phyloP scores from a whole-genome alignment of 2,797 vertebrate species.

The Chaetophractus vellerosus region DNA sequence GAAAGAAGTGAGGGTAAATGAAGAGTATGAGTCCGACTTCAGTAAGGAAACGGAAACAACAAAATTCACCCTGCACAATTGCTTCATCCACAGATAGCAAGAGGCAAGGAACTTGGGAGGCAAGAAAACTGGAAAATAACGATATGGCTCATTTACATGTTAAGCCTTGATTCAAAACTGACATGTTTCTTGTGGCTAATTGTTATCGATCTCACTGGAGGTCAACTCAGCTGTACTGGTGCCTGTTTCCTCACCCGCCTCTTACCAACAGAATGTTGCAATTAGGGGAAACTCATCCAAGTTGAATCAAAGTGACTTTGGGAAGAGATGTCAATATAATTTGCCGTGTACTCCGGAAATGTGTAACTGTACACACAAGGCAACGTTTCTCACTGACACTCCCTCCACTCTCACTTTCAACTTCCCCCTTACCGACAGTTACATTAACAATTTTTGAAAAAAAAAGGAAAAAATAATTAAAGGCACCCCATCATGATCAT shows the following conservation, averaged over 20 bases:
- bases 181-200: background rate
- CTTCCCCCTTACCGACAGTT: constrained; percentile 67
- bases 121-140: background rate
- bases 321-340: background rate
- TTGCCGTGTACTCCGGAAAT: background rate
- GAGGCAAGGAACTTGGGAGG: background rate
- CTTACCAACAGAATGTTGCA: background rate
- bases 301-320: constrained; percentile 56
- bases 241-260: background rate
- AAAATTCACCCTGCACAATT: background rate
- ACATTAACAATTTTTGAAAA: background rate
- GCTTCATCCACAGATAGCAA: background rate
- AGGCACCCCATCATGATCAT: background rate
- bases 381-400: background rate
- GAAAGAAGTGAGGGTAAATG: background rate
- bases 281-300: background rate
- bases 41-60: background rate
- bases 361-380: background rate
- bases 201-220: background rate
- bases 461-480: background rate
- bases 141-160: background rate
- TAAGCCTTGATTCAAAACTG: background rate
- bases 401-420: constrained; percentile 38
- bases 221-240: background rate
- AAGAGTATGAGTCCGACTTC: background rate